Conservation (phyloP, 2,888 invertebrate species). For the Agrotis clavis region DNA sequence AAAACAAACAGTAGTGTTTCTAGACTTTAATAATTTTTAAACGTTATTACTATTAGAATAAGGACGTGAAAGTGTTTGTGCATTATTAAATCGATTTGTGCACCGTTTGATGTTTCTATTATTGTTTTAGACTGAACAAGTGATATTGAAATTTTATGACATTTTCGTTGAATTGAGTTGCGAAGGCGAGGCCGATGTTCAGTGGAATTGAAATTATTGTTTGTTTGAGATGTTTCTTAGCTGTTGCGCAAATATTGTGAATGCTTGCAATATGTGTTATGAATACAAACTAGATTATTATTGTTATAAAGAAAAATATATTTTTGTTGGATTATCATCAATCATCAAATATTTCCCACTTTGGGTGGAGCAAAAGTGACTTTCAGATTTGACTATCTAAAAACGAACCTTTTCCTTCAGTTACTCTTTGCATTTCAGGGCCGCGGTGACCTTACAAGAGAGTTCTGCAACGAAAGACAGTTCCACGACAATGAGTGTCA, state of each 20-base stretch:
- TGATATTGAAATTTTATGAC: slow-evolving; percentile 37
- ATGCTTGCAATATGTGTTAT: slow-evolving; percentile 17
- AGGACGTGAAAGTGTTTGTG: slow-evolving; percentile 36
- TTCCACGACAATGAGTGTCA: too few relatives aligned
- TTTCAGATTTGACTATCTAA: too few relatives aligned
- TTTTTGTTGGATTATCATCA: too few relatives aligned
- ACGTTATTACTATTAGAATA: slow-evolving; percentile 42
- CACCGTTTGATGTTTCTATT: slow-evolving; percentile 50
- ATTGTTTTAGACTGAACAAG: slow-evolving; percentile 41
- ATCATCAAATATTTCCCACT: too few relatives aligned
- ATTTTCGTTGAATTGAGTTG: slow-evolving; percentile 29
- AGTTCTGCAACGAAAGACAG: too few relatives aligned
- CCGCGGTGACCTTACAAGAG: too few relatives aligned
- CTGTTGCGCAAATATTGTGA: slow-evolving; percentile 3
- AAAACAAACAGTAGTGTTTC: slow-evolving; percentile 39
- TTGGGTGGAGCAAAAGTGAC: too few relatives aligned
- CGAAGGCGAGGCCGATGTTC: slow-evolving; percentile 21
- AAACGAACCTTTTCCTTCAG: too few relatives aligned
- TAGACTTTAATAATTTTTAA: slow-evolving; percentile 43
- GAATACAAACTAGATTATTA: too few relatives aligned
- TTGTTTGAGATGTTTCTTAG: slow-evolving; percentile 1
- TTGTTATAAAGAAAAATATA: too few relatives aligned
- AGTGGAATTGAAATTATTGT: slow-evolving; percentile 18
- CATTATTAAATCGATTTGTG: slow-evolving; percentile 37
- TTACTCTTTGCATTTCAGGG: too few relatives aligned